These are phyloP conservation scores for Phylloscopus trochilus DNA, from an alignment of 2,113 vertebrate species.

Conservation along the genomic window DNA sequence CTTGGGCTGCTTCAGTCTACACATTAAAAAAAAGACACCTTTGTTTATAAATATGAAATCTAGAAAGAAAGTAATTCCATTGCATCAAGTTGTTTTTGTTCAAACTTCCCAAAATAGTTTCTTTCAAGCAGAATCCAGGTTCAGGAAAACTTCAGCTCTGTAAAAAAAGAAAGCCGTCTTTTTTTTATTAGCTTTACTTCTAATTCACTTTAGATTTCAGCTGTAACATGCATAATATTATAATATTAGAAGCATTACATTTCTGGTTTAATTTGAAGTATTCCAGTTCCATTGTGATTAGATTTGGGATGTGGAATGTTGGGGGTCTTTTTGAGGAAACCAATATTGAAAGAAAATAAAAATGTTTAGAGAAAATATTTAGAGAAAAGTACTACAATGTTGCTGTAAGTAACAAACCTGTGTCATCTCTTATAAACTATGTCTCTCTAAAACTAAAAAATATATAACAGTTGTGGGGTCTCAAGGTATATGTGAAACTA, in stretches of 20 bases:
- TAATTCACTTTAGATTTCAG: background rate
- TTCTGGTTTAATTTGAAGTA: background rate
- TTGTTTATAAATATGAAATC: background rate
- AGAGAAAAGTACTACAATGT: background rate
- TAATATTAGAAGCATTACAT: background rate
- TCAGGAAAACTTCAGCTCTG: background rate
- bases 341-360: background rate
- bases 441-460: background rate
- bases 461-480: background rate
- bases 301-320: background rate
- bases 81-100: background rate
- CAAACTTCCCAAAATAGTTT: background rate
- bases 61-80: background rate
- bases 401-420: background rate
- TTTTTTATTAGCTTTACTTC: background rate
- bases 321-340: background rate
- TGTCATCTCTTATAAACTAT: background rate
- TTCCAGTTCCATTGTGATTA: background rate
- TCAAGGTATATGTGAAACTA: background rate
- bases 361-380: background rate
- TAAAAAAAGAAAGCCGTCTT: background rate
- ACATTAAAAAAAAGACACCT: background rate
- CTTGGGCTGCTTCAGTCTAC: background rate
- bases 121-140: background rate
- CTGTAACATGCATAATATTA: background rate